A percentile compares a stretch with the other conserved stretches of the same genome.
phyloP scores from a whole-genome alignment of 37 sponge, comb jelly and placozoan genomes.

The Halichondria panicea region DNA sequence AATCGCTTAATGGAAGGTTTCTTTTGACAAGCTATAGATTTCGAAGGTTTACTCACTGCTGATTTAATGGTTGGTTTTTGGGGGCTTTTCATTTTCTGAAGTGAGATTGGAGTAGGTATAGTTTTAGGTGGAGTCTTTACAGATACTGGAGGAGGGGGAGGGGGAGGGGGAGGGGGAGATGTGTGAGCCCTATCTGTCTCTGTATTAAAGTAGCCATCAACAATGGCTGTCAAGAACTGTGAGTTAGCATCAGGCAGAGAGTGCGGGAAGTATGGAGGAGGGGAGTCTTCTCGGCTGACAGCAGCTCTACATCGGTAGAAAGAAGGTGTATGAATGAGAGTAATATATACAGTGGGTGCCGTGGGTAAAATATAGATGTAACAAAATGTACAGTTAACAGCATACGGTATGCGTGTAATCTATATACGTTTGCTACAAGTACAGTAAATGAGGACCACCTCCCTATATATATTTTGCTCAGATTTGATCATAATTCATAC shows the following conservation, averaged over 20 bases:
- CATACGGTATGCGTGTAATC: no score
- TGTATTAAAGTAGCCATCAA: not conserved
- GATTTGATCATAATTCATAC: no score
- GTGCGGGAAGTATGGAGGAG: not conserved
- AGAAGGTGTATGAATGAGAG: no score
- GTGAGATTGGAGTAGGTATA: not conserved
- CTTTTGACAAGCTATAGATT: not conserved
- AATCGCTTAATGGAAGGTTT: not conserved
- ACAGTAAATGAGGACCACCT: not conserved
- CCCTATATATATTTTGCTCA: not conserved
- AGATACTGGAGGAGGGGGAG: not conserved
- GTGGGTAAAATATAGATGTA: no score
- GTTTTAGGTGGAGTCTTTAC: not conserved
- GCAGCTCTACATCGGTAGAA: not conserved
- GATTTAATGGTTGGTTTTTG: not conserved
- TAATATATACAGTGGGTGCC: no score
- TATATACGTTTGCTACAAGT: no score
- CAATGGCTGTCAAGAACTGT: not conserved
- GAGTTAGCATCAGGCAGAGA: not conserved
- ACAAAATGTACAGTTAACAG: no score
- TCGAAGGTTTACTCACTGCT: no score
- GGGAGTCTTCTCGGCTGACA: not conserved
- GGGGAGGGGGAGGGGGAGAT: not conserved
- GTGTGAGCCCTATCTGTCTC: no score
- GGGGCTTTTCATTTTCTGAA: not conserved